Percentiles rank a stretch among this genome's conserved stretches.
These are phyloP conservation scores for Sesamia nonagrioides DNA, from an alignment of 1,140 invertebrate species.

Conservation along the genomic window DNA sequence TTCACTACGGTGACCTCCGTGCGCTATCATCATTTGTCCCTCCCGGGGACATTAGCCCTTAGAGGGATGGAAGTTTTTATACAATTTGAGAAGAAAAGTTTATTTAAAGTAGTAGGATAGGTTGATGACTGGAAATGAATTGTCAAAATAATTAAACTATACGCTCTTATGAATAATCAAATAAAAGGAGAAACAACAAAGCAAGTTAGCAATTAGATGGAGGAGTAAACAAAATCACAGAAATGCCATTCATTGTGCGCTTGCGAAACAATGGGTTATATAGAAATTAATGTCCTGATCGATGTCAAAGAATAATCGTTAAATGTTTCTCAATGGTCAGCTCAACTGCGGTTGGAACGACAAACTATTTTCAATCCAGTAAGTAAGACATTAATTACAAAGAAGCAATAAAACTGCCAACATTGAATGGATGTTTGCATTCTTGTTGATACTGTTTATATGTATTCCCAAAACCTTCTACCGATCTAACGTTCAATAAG, in stretches of 20 bases:
- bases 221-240: constrained; percentile 19
- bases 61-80: constrained; percentile 58
- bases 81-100: neutral
- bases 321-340: constrained; percentile 32
- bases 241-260: constrained; percentile 65
- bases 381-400: constrained; percentile 38
- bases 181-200: neutral
- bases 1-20: constrained; percentile 76
- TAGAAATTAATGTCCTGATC: constrained; percentile 69
- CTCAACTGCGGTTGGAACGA: constrained; percentile 31
- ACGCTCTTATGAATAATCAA: neutral
- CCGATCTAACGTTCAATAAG: neutral
- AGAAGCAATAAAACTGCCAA: constrained; percentile 28
- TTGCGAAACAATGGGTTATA: constrained; percentile 72
- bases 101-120: too few relatives aligned
- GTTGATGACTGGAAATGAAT: neutral
- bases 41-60: constrained; percentile 57
- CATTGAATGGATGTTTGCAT: constrained; percentile 4
- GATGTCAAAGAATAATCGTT: constrained; percentile 61
- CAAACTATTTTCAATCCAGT: constrained; percentile 35
- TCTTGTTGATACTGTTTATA: neutral
- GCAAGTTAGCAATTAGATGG: neutral
- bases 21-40: constrained; percentile 76
- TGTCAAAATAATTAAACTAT: neutral
- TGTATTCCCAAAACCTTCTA: neutral